phyloP scores from a whole-genome alignment of 2,888 invertebrate genomes.

The Alsophila aescularia region DNA sequence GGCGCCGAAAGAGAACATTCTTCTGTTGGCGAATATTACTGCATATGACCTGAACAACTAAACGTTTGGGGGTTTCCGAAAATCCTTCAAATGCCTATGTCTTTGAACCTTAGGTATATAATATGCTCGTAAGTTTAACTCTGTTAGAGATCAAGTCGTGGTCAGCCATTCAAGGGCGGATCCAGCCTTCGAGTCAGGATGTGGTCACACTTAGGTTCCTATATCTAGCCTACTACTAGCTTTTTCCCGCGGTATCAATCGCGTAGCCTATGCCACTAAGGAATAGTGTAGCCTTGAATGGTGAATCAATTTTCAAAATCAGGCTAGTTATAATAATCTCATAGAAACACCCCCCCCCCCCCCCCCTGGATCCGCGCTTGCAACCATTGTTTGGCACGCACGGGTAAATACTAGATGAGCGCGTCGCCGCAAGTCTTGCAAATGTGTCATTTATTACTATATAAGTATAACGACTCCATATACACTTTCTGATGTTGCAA shows the following conservation, averaged over 20 bases:
- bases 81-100: conserved; percentile 65
- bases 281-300: too few relatives aligned
- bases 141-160: conserved; percentile 15
- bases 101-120: conserved; percentile 53
- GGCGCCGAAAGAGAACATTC: background rate
- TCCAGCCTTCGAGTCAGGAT: too few relatives aligned
- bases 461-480: background rate
- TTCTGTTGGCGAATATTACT: background rate
- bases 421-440: conserved; percentile 12
- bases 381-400: conserved; percentile 35
- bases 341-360: too few relatives aligned
- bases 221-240: too few relatives aligned
- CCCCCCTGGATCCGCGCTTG: too few relatives aligned
- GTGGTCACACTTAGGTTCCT: too few relatives aligned
- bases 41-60: background rate
- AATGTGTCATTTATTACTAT: conserved; percentile 13
- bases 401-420: conserved; percentile 28
- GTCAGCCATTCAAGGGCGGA: too few relatives aligned
- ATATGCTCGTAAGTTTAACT: conserved; percentile 51
- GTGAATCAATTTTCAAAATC: too few relatives aligned
- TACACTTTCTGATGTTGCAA: too few relatives aligned
- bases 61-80: background rate
- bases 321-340: too few relatives aligned
- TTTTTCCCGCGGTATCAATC: too few relatives aligned
- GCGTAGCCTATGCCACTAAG: too few relatives aligned